A percentile compares a stretch with the other conserved stretches of the same genome.
Conservation (phyloP, 2,888 invertebrate species). For the Endotricha flammealis region DNA sequence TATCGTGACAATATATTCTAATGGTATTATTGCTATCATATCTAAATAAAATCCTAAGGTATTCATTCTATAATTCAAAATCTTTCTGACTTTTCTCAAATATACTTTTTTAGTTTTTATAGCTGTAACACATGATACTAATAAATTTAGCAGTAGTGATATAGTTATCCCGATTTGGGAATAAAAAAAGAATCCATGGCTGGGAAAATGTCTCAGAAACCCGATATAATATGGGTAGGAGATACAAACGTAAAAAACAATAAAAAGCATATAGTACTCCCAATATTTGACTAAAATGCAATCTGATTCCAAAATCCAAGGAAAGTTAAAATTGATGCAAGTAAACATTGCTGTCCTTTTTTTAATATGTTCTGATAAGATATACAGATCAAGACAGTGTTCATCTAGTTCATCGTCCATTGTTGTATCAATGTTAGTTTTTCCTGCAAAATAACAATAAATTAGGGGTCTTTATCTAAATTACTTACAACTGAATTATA, state of each 20-base stretch:
- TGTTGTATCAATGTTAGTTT: constrained; percentile 44
- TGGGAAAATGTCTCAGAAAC: constrained; percentile 54
- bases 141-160: constrained; percentile 57
- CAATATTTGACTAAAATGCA: constrained; percentile 66
- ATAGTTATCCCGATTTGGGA: constrained; percentile 56
- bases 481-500: constrained; percentile 1
- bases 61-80: constrained; percentile 60
- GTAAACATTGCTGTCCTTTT: constrained; percentile 54
- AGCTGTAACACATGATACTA: constrained; percentile 63
- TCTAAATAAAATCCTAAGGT: constrained; percentile 73
- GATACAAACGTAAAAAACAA: constrained; percentile 60
- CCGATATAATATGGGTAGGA: constrained; percentile 72
- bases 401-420: constrained; percentile 55
- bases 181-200: constrained; percentile 47
- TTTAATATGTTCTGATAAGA: constrained; percentile 65
- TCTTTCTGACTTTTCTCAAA: constrained; percentile 47
- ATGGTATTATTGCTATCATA: constrained; percentile 63
- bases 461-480: not conserved
- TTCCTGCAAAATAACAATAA: constrained; percentile 33
- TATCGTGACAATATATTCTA: constrained; percentile 67
- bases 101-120: constrained; percentile 64
- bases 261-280: constrained; percentile 60
- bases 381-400: constrained; percentile 62
- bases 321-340: constrained; percentile 53
- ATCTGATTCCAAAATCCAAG: constrained; percentile 69